Conservation (phyloP, 2,797 vertebrate species). For the Galagoides demidoff region DNA sequence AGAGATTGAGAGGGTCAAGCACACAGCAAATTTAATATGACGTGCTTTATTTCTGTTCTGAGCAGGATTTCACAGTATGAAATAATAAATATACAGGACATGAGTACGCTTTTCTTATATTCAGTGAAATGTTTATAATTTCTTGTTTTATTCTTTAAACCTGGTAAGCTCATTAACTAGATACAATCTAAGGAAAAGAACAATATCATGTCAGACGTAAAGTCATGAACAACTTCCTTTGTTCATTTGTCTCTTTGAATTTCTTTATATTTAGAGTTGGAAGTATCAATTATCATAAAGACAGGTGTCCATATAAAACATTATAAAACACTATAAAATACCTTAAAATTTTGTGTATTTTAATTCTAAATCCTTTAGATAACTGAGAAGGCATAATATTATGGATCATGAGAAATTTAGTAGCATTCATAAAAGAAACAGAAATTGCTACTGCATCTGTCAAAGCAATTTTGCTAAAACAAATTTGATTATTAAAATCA, state of each 20-base stretch:
- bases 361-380: neutral
- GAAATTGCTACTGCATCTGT: neutral
- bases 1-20: slow-evolving; percentile 76
- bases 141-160: neutral
- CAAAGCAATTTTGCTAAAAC: neutral
- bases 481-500: slow-evolving; percentile 17
- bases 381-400: neutral
- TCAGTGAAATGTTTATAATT: slow-evolving; percentile 30
- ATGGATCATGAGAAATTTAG: neutral
- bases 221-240: neutral
- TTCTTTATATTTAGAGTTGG: neutral
- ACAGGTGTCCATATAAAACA: neutral
- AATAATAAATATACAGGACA: slow-evolving; percentile 75
- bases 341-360: neutral
- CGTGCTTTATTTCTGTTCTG: slow-evolving; percentile 80
- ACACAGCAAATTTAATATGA: slow-evolving; percentile 83
- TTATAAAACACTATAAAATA: neutral
- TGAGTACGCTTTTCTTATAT: slow-evolving; percentile 1
- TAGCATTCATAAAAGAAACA: neutral
- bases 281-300: neutral
- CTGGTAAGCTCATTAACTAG: neutral
- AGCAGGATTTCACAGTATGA: slow-evolving; percentile 75
- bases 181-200: neutral
- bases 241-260: neutral
- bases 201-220: neutral